A percentile compares a stretch with the other conserved stretches of the same genome.
phyloP scores from a whole-genome alignment of 2,797 vertebrate species.

The Tympanoctomys barrerae region DNA sequence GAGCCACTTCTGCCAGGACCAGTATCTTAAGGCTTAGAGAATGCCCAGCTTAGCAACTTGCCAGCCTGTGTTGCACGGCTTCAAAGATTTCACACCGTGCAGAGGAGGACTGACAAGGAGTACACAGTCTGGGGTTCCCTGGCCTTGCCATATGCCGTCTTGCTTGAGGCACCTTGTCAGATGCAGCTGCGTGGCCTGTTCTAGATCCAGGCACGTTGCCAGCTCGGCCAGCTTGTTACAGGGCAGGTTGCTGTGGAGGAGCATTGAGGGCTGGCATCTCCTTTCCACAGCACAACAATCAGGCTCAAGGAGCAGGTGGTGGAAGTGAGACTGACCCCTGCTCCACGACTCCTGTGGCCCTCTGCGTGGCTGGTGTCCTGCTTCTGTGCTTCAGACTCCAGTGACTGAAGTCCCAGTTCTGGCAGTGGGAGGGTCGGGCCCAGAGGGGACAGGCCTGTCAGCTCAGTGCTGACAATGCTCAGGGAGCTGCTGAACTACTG shows the following conservation, averaged over 20 bases:
- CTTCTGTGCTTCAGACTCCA: not conserved
- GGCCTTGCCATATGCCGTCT: not conserved
- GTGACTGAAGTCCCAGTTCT: not conserved
- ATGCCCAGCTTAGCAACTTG: not conserved
- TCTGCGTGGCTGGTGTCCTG: not conserved
- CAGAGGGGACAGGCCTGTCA: not conserved
- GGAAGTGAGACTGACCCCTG: not conserved
- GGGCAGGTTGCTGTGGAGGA: not conserved
- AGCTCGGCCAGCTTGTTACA: not conserved
- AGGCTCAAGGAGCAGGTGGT: not conserved
- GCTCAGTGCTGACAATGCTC: too few species aligned
- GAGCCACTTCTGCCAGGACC: not conserved
- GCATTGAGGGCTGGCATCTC: not conserved
- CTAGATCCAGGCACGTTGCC: not conserved
- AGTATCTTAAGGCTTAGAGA: not conserved
- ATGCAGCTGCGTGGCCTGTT: not conserved
- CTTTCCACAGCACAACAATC: not conserved
- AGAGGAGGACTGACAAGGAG: not conserved
- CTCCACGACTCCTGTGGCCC: not conserved
- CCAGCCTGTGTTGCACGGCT: not conserved
- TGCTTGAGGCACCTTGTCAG: not conserved
- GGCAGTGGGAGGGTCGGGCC: not conserved
- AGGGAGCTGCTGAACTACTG: not conserved
- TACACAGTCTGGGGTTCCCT: not conserved
- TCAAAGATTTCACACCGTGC: not conserved